Evolutionary conservation across 2,888 invertebrate genomes (phyloP).

Genomic region (Eugnorisma glareosa): DNA sequence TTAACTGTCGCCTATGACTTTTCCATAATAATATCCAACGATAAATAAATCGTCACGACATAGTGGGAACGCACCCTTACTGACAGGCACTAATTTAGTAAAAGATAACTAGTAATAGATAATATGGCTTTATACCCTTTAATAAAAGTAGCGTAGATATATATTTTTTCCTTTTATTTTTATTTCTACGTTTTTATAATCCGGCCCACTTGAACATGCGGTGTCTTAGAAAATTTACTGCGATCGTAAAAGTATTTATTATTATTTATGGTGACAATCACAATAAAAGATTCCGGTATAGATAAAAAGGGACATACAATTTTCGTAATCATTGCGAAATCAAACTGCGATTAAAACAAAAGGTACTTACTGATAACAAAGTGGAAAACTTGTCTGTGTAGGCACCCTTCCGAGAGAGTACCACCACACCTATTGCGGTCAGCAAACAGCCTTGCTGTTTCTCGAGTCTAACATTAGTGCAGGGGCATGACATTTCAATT

Average conservation of each 20-base stretch:
- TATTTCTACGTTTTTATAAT: not conserved
- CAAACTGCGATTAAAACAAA: not conserved
- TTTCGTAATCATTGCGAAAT: conserved; percentile 17
- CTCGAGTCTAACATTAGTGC: not conserved
- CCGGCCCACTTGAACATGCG: not conserved
- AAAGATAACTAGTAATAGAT: too few relatives aligned
- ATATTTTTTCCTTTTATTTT: not conserved
- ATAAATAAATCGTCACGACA: too few relatives aligned
- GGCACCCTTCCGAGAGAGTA: not conserved
- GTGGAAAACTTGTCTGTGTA: too few relatives aligned
- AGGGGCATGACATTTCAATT: not conserved
- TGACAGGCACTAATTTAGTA: not conserved
- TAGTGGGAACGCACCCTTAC: too few relatives aligned
- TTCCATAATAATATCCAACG: too few relatives aligned
- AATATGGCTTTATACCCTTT: too few relatives aligned
- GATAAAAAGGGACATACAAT: conserved; percentile 24
- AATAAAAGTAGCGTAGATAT: too few relatives aligned
- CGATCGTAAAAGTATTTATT: conserved; percentile 20
- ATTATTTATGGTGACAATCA: conserved; percentile 27
- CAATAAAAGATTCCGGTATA: conserved; percentile 39
- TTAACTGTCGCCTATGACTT: too few relatives aligned
- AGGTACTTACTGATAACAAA: not conserved
- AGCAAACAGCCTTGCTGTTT: not conserved
- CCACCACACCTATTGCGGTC: not conserved
- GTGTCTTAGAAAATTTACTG: conserved; percentile 17